Percentiles rank a stretch among this genome's conserved stretches.
Evolutionary conservation across 92 coral and sea anemone species (phyloP).

Genomic region (Epizoanthus scotinus): DNA sequence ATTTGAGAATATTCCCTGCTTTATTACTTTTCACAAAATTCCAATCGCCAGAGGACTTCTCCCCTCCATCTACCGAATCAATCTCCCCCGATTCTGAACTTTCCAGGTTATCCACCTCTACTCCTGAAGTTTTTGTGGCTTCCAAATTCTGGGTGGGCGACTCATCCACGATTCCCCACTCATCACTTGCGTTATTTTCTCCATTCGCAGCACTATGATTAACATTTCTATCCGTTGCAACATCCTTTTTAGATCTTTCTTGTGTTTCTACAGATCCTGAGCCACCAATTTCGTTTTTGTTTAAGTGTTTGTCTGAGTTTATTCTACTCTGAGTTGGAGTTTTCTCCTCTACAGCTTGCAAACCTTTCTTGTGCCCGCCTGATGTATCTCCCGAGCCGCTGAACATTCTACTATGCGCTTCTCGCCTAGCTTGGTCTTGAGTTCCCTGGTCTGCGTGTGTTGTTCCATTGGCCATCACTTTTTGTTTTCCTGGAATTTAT

Average conservation of each 20-base stretch:
- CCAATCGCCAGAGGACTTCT: neutral
- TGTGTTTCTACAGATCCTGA: neutral
- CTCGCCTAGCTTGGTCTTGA: too few species aligned
- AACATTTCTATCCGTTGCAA: neutral
- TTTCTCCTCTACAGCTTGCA: too few species aligned
- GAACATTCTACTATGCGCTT: too few species aligned
- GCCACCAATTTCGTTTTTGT: neutral
- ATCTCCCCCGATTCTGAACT: neutral
- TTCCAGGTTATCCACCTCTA: neutral
- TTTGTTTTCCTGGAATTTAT: too few species aligned
- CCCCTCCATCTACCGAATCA: neutral
- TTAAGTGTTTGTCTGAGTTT: too few species aligned
- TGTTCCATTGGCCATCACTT: too few species aligned
- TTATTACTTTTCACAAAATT: neutral
- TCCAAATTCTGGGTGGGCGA: neutral
- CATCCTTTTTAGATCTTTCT: neutral
- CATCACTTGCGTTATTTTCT: neutral
- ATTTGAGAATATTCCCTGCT: neutral
- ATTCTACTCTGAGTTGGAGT: too few species aligned
- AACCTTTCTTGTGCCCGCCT: too few species aligned
- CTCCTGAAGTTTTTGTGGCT: neutral
- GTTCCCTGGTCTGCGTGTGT: too few species aligned
- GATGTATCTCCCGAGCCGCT: too few species aligned
- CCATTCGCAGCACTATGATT: neutral
- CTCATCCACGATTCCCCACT: neutral